phyloP scores from a whole-genome alignment of 2,113 vertebrate genomes.

The Himantopus leucocephalus region DNA sequence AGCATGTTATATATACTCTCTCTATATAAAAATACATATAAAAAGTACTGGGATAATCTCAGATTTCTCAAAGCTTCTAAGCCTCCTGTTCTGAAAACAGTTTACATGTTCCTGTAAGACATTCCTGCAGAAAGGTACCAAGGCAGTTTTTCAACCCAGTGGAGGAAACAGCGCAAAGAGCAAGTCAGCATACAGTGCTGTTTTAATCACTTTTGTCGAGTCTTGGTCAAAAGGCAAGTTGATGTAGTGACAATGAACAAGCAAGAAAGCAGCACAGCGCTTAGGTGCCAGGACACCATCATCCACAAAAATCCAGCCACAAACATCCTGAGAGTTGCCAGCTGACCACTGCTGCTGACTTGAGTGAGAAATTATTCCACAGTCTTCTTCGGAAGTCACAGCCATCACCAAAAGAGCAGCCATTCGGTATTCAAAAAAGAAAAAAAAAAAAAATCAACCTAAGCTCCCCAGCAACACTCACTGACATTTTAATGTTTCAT shows the following conservation, averaged over 20 bases:
- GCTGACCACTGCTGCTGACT: neutral
- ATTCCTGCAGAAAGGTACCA: neutral
- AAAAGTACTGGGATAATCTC: neutral
- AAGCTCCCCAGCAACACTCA: neutral
- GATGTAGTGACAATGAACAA: neutral
- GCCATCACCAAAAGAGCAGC: neutral
- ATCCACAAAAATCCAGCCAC: neutral
- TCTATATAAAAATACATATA: neutral
- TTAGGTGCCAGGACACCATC: neutral
- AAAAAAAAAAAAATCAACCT: neutral
- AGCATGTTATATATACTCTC: neutral
- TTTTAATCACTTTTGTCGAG: neutral
- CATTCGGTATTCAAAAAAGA: neutral
- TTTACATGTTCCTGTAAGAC: neutral
- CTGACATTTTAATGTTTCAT: constrained; percentile 13
- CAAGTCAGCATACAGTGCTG: neutral
- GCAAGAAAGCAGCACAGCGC: neutral
- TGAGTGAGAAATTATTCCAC: neutral
- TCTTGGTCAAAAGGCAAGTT: neutral
- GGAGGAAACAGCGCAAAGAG: neutral
- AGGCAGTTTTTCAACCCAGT: neutral
- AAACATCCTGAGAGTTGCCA: neutral
- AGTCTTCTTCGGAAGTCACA: neutral
- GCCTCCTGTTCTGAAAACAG: neutral
- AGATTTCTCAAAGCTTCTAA: neutral